These are phyloP conservation scores for Brachynemurus nebulosus DNA, from an alignment of 2,888 invertebrate genomes.

Conservation along the genomic window DNA sequence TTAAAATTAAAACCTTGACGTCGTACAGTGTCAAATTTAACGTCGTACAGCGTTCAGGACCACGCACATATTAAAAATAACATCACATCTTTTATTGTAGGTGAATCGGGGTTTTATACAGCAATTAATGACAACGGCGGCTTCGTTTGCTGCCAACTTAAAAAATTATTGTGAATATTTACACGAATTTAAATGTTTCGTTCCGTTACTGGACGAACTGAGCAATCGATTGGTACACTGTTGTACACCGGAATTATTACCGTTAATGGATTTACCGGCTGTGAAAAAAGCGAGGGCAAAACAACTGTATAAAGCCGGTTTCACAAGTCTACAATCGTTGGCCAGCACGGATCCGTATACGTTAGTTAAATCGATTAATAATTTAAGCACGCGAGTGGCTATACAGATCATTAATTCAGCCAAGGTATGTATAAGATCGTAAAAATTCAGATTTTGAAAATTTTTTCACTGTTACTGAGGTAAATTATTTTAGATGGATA, in stretches of 20 bases:
- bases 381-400: slow-evolving; percentile 59
- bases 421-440: slow-evolving; percentile 40
- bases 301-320: slow-evolving; percentile 74
- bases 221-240: slow-evolving; percentile 64
- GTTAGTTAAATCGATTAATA: slow-evolving; percentile 49
- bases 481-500: background rate
- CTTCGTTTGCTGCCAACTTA: slow-evolving; percentile 63
- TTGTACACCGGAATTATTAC: slow-evolving; percentile 62
- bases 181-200: slow-evolving; percentile 69
- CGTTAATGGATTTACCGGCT: slow-evolving; percentile 76
- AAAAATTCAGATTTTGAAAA: background rate
- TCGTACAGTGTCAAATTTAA: too few relatives aligned
- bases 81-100: slow-evolving; percentile 15
- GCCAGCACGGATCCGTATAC: slow-evolving; percentile 54
- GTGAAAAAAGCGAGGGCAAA: slow-evolving; percentile 79
- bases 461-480: background rate
- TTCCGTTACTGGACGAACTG: slow-evolving; percentile 59
- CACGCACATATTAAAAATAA: background rate
- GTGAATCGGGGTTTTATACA: slow-evolving; percentile 71
- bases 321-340: slow-evolving; percentile 56
- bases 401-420: slow-evolving; percentile 75
- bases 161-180: slow-evolving; percentile 67
- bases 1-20: too few relatives aligned
- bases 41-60: too few relatives aligned
- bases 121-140: slow-evolving; percentile 53